phyloP scores from a whole-genome alignment of 2,797 vertebrate genomes.

The Balearica regulorum region DNA sequence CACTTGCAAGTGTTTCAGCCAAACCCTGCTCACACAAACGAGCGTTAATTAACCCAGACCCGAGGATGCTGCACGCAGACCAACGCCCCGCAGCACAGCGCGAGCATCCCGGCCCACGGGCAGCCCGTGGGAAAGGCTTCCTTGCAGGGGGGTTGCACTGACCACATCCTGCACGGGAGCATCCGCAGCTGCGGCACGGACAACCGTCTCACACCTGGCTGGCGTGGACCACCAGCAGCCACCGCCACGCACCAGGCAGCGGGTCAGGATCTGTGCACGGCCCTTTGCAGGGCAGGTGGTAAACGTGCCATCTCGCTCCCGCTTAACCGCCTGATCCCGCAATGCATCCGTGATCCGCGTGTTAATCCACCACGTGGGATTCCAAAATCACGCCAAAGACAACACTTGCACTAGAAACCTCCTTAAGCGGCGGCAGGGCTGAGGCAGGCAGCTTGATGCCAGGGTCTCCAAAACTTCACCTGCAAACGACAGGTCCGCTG shows the following conservation, averaged over 20 bases:
- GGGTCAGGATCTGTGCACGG: accelerated
- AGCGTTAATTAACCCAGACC: background rate
- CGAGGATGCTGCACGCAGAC: background rate
- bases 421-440: background rate
- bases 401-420: background rate
- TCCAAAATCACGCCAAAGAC: background rate
- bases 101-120: background rate
- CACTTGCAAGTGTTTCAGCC: background rate
- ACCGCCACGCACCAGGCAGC: accelerated
- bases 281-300: background rate
- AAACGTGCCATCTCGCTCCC: background rate
- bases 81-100: accelerated
- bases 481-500: background rate
- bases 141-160: too few species aligned
- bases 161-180: accelerated
- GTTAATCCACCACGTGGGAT: background rate
- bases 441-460: background rate
- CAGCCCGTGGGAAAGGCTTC: background rate
- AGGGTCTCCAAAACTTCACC: background rate
- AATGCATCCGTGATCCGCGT: accelerated
- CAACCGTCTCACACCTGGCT: too few species aligned
- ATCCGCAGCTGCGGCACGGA: background rate
- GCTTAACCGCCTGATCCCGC: accelerated
- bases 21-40: background rate
- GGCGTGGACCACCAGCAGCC: background rate